These are phyloP conservation scores for Drosophila ercepeae DNA, from an alignment of 1,140 invertebrate genomes.

Conservation along the genomic window DNA sequence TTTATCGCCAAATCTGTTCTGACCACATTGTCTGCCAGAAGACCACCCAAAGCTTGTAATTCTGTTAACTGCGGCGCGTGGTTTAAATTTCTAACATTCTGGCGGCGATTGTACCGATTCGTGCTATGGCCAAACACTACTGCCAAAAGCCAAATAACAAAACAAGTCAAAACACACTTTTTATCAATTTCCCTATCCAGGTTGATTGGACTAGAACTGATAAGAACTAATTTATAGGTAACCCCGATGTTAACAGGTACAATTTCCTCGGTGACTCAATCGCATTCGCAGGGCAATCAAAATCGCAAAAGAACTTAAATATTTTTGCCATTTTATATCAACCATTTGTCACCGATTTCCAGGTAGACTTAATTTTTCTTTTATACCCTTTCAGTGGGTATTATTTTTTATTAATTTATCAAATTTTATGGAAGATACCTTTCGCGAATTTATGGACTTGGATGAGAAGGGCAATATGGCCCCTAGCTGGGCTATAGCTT, in stretches of 20 bases:
- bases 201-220: slow-evolving; percentile 10
- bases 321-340: no score
- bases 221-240: slow-evolving; percentile 14
- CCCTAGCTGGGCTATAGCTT: no score
- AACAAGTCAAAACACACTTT: background rate
- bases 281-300: background rate
- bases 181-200: slow-evolving; percentile 1
- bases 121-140: background rate
- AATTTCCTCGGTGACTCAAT: slow-evolving; percentile 4
- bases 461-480: no score
- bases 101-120: background rate
- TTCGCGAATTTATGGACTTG: no score
- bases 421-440: no score
- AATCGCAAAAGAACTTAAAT: background rate
- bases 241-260: background rate
- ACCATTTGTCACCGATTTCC: no score
- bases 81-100: slow-evolving; percentile 2
- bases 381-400: no score
- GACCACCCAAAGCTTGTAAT: no score
- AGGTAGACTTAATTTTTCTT: no score
- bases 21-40: no score
- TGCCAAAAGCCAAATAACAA: background rate
- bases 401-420: no score
- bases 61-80: slow-evolving; percentile 6
- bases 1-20: no score